Base-by-base conservation (phyloP, 2,888 invertebrate genomes). In the Ormia ochracea region DNA sequence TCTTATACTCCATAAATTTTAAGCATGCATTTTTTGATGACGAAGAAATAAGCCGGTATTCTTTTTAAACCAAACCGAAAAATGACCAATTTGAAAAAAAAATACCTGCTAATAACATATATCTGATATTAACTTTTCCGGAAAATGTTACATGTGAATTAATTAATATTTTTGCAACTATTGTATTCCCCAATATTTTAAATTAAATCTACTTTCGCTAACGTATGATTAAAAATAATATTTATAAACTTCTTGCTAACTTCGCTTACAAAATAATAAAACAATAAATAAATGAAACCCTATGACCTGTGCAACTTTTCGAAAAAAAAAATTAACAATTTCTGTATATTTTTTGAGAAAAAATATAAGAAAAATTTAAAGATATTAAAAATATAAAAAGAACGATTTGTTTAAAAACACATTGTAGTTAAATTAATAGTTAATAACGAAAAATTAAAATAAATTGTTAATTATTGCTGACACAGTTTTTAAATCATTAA, bases 401-500 rank as follows among this genome's bases (percentile, higher is more conserved):
- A 36, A n/a, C 48, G 59, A 50, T 5, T 63, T 79, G 63, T 65
- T 69, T 59, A 41, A 61, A 65, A 63, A 58, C 7, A 45, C 61
- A 75, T 73, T 36, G 9, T 72, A 76, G 68, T 76, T 80, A 80
- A 73, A 63, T 73, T 63, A 80, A 70, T 56, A 63, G 41, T 19
- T 45, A n/a, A 10, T 48, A 52, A 58, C 21, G 77, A 78, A 43
- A 52, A 68, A 73, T 56, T 23, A 38, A 66, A 58, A 41, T 56
- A 52, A 79, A 72, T 68, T 80, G 80, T 80, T 80, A 76, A 80
- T 80, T 80, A 80, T 76, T 76, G 76, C 80, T 76, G 72, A 76
- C 59, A 72, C 68, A 73, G 72, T 80, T 80, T 72, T 79, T 41
- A 56, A 80, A 72, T 72, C 17, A 58, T 61, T 43, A 56, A 50